Conservation (phyloP, 2,888 invertebrate genomes). For the Barypeithes pellucidus region DNA sequence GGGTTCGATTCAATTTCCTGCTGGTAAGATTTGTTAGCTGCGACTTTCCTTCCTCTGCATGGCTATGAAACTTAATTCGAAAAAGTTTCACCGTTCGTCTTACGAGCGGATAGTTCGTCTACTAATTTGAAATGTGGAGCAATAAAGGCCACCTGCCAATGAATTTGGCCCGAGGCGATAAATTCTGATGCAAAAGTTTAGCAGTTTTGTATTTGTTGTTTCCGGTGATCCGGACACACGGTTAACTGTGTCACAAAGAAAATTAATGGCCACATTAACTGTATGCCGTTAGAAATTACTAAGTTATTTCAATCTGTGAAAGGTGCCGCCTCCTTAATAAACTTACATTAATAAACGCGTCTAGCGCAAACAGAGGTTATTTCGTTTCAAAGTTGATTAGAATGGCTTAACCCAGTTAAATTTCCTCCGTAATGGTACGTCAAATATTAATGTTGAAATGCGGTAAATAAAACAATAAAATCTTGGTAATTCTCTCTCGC, state of each 20-base stretch:
- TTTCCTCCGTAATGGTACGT: conserved; percentile 17
- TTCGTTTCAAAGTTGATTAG: conserved; percentile 15
- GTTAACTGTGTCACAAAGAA: conserved; percentile 20
- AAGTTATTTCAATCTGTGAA: conserved; percentile 22
- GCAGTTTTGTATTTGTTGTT: conserved; percentile 45
- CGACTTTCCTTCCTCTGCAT: not conserved
- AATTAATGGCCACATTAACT: conserved; percentile 28
- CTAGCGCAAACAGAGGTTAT: conserved; percentile 15
- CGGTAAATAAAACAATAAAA: conserved; percentile 34
- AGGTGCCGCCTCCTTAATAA: conserved; percentile 18
- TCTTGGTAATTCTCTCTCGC: conserved; percentile 10
- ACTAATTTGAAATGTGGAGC: conserved; percentile 39
- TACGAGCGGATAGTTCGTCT: conserved; percentile 27
- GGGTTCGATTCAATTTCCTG: conserved; percentile 1
- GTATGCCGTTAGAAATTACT: conserved; percentile 15
- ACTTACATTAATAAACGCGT: conserved; percentile 20
- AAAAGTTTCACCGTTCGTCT: conserved; percentile 33
- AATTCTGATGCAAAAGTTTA: conserved; percentile 42
- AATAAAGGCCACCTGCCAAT: conserved; percentile 49
- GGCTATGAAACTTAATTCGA: conserved; percentile 34
- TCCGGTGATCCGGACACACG: conserved; percentile 6
- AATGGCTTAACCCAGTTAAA: conserved; percentile 26
- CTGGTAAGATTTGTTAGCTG: not conserved
- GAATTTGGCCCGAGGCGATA: conserved; percentile 41
- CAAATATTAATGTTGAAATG: conserved; percentile 27